Evolutionary conservation across 2,113 vertebrate species (phyloP).

Genomic region (Eleginops maclovinus): DNA sequence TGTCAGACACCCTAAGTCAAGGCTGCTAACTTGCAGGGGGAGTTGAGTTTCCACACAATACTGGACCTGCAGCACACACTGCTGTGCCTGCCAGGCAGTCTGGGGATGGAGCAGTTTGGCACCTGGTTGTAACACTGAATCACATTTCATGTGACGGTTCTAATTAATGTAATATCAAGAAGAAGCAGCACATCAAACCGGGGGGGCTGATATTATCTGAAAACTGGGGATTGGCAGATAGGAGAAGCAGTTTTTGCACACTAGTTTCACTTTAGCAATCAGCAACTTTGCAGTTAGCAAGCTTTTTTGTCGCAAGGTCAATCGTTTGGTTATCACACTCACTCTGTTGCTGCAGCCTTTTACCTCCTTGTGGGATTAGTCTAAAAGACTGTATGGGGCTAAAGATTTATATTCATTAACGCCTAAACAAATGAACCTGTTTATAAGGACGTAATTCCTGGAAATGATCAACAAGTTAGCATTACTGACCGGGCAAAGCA

Average conservation of each 20-base stretch:
- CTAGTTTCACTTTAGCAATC: slow-evolving; percentile 35
- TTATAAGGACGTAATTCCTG: background rate
- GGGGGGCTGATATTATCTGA: background rate
- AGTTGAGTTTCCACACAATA: slow-evolving; percentile 13
- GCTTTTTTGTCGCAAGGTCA: no score
- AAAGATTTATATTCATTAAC: background rate
- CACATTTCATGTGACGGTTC: slow-evolving; percentile 19
- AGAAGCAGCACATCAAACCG: background rate
- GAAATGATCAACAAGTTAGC: background rate
- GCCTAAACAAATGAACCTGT: background rate
- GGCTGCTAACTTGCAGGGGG: slow-evolving; percentile 30
- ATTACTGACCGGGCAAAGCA: background rate
- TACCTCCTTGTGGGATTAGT: background rate
- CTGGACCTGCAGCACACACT: slow-evolving; percentile 8
- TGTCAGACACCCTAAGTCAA: slow-evolving; percentile 40
- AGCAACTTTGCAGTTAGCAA: slow-evolving; percentile 2
- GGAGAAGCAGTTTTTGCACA: slow-evolving; percentile 2
- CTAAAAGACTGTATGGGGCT: background rate
- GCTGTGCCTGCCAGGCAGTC: slow-evolving; percentile 27
- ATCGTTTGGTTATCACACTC: slow-evolving; percentile 13
- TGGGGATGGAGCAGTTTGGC: background rate
- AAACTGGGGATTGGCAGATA: slow-evolving; percentile 14
- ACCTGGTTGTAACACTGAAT: slow-evolving; percentile 4
- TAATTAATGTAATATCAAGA: slow-evolving; percentile 43
- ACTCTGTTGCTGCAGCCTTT: background rate